A percentile compares a stretch with the other conserved stretches of the same genome.
Evolutionary conservation across 2,797 vertebrate species (phyloP).

Genomic region (Dicrostonyx torquatus): DNA sequence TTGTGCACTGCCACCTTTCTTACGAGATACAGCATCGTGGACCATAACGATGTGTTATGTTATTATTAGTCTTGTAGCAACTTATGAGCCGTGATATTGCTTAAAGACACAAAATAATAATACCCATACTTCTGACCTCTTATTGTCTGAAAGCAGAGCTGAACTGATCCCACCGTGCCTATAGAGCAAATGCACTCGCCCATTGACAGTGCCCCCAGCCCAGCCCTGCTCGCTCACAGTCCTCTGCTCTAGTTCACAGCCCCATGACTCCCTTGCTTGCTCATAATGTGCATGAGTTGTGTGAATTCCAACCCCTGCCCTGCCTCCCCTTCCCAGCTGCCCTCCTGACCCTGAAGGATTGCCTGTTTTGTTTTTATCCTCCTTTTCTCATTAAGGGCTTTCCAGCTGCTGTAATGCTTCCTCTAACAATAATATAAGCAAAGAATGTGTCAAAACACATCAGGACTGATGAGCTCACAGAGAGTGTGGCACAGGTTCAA

Average conservation of each 20-base stretch:
- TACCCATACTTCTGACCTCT: neutral
- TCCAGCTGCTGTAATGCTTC: neutral
- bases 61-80: neutral
- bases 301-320: slow-evolving; percentile 9
- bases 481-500: neutral
- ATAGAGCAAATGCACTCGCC: neutral
- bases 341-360: slow-evolving; percentile 21
- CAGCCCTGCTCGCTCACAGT: neutral
- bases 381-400: slow-evolving; percentile 42
- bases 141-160: neutral
- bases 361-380: neutral
- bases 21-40: neutral
- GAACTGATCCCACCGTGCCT: neutral
- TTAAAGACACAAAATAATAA: slow-evolving; percentile 38
- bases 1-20: neutral
- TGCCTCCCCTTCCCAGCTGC: neutral
- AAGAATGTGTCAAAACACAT: neutral
- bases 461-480: neutral
- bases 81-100: neutral
- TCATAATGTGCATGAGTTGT: neutral
- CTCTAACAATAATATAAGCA: slow-evolving; percentile 41
- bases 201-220: neutral
- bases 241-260: neutral
- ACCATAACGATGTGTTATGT: neutral
- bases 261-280: neutral